A percentile compares a stretch with the other conserved stretches of the same genome.
Conservation (phyloP, 2,888 invertebrate species). For the Cyclophora punctaria region DNA sequence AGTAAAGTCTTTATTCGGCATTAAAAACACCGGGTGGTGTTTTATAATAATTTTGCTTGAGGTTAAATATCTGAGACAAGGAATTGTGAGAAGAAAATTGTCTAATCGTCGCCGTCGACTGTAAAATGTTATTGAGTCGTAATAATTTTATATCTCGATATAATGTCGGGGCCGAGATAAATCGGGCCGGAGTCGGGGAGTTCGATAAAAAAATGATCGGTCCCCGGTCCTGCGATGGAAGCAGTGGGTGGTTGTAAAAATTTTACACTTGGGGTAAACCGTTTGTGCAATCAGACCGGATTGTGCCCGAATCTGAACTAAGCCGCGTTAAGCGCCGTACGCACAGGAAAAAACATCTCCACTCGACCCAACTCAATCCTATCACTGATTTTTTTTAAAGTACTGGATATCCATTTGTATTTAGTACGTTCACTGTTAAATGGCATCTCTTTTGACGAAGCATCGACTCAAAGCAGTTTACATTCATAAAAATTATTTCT, state of each 20-base stretch:
- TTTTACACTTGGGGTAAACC: constrained; percentile 50
- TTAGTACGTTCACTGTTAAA: too few relatives aligned
- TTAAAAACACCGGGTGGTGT: constrained; percentile 22
- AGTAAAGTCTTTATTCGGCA: constrained; percentile 26
- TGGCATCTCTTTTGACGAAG: too few relatives aligned
- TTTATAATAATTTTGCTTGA: constrained; percentile 15
- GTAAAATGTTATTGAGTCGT: constrained; percentile 18
- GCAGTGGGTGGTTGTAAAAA: constrained; percentile 44
- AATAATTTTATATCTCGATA: constrained; percentile 14
- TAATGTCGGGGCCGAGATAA: constrained; percentile 16
- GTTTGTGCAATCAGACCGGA: constrained; percentile 65
- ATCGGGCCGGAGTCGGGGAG: constrained; percentile 16
- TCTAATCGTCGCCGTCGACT: constrained; percentile 14
- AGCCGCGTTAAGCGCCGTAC: constrained; percentile 43
- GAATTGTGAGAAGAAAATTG: constrained; percentile 13
- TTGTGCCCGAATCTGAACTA: constrained; percentile 55
- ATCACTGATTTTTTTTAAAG: constrained; percentile 39
- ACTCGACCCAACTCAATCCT: constrained; percentile 32
- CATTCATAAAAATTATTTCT: too few relatives aligned
- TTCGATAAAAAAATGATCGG: constrained; percentile 25
- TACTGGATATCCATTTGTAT: constrained; percentile 1
- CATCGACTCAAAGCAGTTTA: too few relatives aligned
- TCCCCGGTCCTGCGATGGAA: constrained; percentile 26
- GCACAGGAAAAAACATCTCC: constrained; percentile 37
- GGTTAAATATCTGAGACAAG: constrained; percentile 7